Conservation (phyloP, 2,113 vertebrate genomes). For the Embiotoca jacksoni region DNA sequence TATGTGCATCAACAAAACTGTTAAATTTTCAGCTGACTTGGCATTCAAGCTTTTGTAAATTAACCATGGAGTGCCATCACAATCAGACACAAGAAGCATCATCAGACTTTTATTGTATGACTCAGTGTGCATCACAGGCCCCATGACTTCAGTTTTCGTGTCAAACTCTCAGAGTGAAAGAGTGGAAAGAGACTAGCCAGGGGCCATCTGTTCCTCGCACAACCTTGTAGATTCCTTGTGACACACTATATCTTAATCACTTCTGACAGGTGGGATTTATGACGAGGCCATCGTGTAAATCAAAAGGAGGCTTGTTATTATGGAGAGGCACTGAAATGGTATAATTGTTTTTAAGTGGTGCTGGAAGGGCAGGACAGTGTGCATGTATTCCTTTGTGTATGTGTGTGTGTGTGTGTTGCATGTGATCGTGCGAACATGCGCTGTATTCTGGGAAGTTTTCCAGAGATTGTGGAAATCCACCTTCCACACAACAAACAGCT, state of each 20-base stretch:
- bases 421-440: conserved; percentile 59
- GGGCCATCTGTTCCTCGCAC: conserved; percentile 46
- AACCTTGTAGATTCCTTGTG: conserved; percentile 58
- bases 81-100: conserved; percentile 16
- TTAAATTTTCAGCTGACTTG: background rate
- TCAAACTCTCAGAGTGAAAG: conserved; percentile 52
- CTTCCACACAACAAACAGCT: conserved; percentile 69
- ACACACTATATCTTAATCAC: conserved; percentile 64
- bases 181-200: conserved; percentile 27
- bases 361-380: conserved; percentile 43
- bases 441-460: conserved; percentile 71
- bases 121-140: conserved; percentile 47
- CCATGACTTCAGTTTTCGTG: conserved; percentile 71
- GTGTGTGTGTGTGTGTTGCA: conserved; percentile 31
- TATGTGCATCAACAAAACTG: no score
- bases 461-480: conserved; percentile 73
- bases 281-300: conserved; percentile 60
- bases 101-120: conserved; percentile 37
- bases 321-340: conserved; percentile 59
- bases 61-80: background rate
- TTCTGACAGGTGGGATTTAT: conserved; percentile 70
- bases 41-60: conserved; percentile 11
- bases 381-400: conserved; percentile 10
- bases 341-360: conserved; percentile 74
- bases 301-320: conserved; percentile 70